Evolutionary conservation across 2,797 vertebrate species (phyloP), one percentile per base, ranked within the genome.

Genomic region (Acanthornis magna): DNA sequence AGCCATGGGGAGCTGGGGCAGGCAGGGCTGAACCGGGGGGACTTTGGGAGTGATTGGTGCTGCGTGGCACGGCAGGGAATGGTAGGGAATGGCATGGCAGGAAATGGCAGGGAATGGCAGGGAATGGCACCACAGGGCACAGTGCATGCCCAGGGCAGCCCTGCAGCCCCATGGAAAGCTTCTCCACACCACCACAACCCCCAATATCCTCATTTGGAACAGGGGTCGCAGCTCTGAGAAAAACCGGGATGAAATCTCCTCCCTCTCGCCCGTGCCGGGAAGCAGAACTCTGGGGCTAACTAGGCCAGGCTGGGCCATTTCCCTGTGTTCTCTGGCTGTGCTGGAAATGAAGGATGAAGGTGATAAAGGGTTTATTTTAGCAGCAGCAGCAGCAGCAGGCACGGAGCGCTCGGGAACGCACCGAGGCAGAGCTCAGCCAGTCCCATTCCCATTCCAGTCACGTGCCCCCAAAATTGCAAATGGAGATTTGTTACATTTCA

Each of bases 401-500:
- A 16, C 48, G 23, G 21, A 29, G 47, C 8, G 86, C 88, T 81
- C 26, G 0, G 83, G 38, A 76, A 60, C 7, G 40, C 88, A 45
- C 42, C 32, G 11, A 85, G 89, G 88, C 81, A 89, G 45, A 74
- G 73, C 73, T 54, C 50, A 9, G 42, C 38, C 70, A 8, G 25
- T 61, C 66, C 36, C 5, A 5, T 95, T 62, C 36, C 92, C 95
- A 94, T 93, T 88, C 89, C 32, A 63, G 50, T 53, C 89, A 60
- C 57, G 54, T 21, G 78, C 47, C 63, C 92, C 93, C 48, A 90
- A 97, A 96, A 97, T 88, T 67, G 91, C 77, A 88, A 29, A 53
- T 63, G 61, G 68, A 82, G 72, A 77, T 92, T 95, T 87, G 83
- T 93, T 90, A 89, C 77, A 66, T 94, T 93, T 89, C 93, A 72